A percentile compares a stretch with the other conserved stretches of the same genome.
phyloP scores from a whole-genome alignment of 2,797 vertebrate species.

The Pempheris klunzingeri region DNA sequence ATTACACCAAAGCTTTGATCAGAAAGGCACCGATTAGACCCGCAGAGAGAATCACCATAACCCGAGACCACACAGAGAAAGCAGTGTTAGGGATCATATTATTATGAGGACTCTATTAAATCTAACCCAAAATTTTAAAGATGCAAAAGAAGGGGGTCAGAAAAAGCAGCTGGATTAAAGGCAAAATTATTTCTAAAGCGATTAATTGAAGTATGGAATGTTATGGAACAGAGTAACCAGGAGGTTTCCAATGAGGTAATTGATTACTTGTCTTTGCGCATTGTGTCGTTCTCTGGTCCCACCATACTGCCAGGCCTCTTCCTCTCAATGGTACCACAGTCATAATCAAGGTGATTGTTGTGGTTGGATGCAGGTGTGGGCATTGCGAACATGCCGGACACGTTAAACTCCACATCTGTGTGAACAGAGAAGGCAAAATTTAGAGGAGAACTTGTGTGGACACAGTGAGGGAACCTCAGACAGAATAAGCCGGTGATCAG shows the following conservation, averaged over 20 bases:
- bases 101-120: conserved; percentile 5
- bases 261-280: conserved; percentile 93
- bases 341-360: conserved; percentile 88
- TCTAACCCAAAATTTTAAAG: not conserved
- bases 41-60: conserved; percentile 58
- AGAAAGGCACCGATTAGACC: conserved; percentile 54
- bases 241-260: not conserved
- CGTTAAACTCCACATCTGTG: conserved; percentile 97
- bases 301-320: conserved; percentile 95
- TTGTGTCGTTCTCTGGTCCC: conserved; percentile 89
- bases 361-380: conserved; percentile 90
- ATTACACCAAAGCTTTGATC: conserved; percentile 73
- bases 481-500: not conserved
- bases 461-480: not conserved
- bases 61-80: conserved; percentile 49
- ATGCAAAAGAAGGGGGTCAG: conserved; percentile 32
- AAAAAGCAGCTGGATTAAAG: conserved; percentile 40
- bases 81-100: conserved; percentile 23
- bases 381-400: conserved; percentile 94
- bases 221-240: not conserved
- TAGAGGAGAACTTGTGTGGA: too few species aligned
- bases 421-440: conserved; percentile 12
- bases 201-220: not conserved
- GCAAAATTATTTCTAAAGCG: conserved; percentile 18
- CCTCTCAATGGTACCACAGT: conserved; percentile 90